Conservation (phyloP, 2,888 invertebrate species). For the Eretmocerus hayati region DNA sequence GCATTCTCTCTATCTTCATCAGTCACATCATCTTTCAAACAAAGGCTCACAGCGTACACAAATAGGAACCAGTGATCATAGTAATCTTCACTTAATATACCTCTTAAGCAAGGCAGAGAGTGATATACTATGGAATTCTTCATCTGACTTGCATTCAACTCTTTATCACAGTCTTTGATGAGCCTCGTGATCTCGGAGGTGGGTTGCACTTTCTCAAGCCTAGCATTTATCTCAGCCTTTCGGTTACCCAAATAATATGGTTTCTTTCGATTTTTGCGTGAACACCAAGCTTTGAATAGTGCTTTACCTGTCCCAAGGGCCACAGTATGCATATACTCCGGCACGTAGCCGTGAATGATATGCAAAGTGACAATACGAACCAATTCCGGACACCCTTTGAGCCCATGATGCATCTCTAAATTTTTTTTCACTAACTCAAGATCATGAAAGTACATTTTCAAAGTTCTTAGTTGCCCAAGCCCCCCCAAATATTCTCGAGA, state of each 20-base stretch:
- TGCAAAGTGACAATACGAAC: not conserved
- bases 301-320: not conserved
- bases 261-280: not conserved
- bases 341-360: not conserved
- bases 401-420: too few species aligned
- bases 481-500: too few species aligned
- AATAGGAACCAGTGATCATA: not conserved
- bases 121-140: slow-evolving; percentile 11
- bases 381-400: not conserved
- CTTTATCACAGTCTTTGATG: too few species aligned
- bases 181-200: slow-evolving; percentile 10
- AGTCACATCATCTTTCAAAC: not conserved
- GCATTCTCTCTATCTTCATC: not conserved
- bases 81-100: not conserved
- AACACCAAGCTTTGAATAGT: not conserved
- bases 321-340: not conserved
- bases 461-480: too few species aligned
- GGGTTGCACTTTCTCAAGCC: not conserved
- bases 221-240: not conserved
- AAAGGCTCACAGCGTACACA: slow-evolving; percentile 1
- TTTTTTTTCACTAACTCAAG: too few species aligned
- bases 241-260: not conserved
- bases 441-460: too few species aligned
- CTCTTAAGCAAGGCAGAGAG: slow-evolving; percentile 4
- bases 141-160: slow-evolving; percentile 10